phyloP scores from a whole-genome alignment of 1,140 invertebrate species.

The Drosophila subpulchrella region DNA sequence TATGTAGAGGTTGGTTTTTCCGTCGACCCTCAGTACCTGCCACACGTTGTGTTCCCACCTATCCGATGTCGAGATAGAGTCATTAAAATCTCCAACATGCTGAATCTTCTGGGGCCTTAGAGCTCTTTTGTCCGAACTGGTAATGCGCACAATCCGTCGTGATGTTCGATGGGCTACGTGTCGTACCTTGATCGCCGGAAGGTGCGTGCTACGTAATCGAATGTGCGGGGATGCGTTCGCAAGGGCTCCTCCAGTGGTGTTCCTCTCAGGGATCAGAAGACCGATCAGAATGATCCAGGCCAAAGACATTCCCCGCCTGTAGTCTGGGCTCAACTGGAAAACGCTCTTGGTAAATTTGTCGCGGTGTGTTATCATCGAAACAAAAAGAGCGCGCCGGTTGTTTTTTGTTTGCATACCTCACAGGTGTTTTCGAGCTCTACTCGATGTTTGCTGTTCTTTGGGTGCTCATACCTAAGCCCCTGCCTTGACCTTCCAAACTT shows the following conservation, averaged over 20 bases:
- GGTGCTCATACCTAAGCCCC: background rate
- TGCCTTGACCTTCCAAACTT: background rate
- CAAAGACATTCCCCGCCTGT: conserved; percentile 18
- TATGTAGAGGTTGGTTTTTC: conserved; percentile 13
- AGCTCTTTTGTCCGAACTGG: too few species aligned
- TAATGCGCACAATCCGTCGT: background rate
- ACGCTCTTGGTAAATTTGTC: background rate
- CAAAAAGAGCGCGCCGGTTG: background rate
- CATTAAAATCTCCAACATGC: background rate
- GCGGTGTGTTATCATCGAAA: conserved; percentile 1
- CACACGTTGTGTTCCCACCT: conserved; percentile 13
- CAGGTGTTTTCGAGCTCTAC: conserved; percentile 22
- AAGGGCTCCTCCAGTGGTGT: background rate
- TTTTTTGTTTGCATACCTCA: conserved; percentile 34
- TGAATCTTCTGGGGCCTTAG: too few species aligned
- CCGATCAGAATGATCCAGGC: conserved; percentile 14
- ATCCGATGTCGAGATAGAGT: background rate
- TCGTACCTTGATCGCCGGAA: background rate
- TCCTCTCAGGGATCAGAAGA: background rate
- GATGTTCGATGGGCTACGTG: background rate
- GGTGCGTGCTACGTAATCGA: too few species aligned
- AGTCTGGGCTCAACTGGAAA: conserved; percentile 13
- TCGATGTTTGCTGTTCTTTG: conserved; percentile 1
- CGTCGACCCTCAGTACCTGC: conserved; percentile 13
- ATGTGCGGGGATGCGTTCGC: background rate